Conservation (phyloP, 2,888 invertebrate species). For the Drosophila cognata region DNA sequence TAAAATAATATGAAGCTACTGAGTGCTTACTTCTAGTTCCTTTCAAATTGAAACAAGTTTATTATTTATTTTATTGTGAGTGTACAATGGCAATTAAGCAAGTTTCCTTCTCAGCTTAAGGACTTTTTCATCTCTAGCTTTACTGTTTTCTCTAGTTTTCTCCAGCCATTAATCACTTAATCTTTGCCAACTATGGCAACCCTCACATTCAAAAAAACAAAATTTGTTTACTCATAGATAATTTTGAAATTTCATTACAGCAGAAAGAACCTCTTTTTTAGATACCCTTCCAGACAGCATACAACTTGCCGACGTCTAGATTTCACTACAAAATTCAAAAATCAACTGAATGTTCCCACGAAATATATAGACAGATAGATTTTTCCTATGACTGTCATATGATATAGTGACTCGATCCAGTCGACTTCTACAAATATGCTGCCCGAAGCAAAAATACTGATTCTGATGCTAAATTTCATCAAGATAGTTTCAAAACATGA, state of each 20-base stretch:
- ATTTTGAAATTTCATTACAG: not conserved
- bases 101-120: not conserved
- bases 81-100: not conserved
- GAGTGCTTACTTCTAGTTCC: not conserved
- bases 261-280: accelerated
- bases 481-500: not conserved
- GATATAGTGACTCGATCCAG: not conserved
- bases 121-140: not conserved
- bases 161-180: not conserved
- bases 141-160: not conserved
- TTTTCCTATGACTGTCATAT: not conserved
- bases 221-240: not conserved
- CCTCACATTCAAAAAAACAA: not conserved
- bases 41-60: not conserved
- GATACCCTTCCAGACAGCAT: not conserved
- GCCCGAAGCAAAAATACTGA: not conserved
- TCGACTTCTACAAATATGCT: not conserved
- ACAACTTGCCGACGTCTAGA: not conserved
- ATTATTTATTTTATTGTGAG: not conserved
- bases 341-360: not conserved
- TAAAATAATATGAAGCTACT: not conserved
- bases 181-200: not conserved
- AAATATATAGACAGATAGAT: not conserved
- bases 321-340: not conserved
- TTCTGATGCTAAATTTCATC: not conserved